A percentile compares a stretch with the other conserved stretches of the same genome.
These are phyloP conservation scores for Eilema griseolum DNA, from an alignment of 2,888 invertebrate genomes.

Conservation along the genomic window DNA sequence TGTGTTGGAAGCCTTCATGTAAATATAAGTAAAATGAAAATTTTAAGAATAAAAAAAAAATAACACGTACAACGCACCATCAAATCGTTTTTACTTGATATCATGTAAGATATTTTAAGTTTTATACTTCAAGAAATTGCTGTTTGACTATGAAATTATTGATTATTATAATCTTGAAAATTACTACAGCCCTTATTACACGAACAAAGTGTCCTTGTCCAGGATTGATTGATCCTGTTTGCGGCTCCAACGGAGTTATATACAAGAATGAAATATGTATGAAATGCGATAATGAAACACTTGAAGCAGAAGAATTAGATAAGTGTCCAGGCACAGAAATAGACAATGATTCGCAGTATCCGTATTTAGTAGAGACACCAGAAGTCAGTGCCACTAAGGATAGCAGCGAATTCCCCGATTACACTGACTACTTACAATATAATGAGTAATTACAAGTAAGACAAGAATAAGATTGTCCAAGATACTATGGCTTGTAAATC, in stretches of 20 bases:
- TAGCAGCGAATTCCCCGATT: not conserved
- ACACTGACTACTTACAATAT: slow-evolving; percentile 1
- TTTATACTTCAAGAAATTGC: not conserved
- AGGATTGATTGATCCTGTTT: slow-evolving; percentile 1
- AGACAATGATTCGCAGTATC: not conserved
- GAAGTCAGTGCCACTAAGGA: not conserved
- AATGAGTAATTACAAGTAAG: not conserved
- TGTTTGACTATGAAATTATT: not conserved
- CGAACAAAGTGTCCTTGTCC: not conserved
- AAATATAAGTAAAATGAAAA: not conserved
- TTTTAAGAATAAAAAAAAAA: not conserved
- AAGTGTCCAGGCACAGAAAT: not conserved
- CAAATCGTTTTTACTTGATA: not conserved
- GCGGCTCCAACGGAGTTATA: slow-evolving; percentile 1
- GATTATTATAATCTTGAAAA: not conserved
- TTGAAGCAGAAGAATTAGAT: not conserved
- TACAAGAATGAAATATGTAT: slow-evolving; percentile 6
- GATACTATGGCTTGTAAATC: no score
- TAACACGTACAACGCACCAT: not conserved
- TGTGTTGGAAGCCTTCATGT: not conserved
- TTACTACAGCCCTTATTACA: not conserved
- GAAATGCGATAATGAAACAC: slow-evolving; percentile 2
- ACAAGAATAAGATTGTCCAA: not conserved
- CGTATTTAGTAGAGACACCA: not conserved
- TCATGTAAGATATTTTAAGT: not conserved